Evolutionary conservation across 2,888 invertebrate species (phyloP).

Genomic region (Cosmorhoe ocellata): DNA sequence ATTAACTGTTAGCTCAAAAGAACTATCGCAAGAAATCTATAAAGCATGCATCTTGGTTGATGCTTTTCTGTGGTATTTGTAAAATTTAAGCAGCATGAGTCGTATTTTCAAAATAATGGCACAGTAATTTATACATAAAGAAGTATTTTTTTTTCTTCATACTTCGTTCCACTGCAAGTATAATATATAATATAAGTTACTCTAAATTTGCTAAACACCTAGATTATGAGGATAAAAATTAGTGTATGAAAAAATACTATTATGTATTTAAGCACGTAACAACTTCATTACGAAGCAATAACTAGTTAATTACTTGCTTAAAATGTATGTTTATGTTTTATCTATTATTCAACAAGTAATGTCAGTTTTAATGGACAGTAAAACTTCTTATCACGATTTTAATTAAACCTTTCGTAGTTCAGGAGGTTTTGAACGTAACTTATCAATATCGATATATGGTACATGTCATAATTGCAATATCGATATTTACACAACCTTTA

Average conservation of each 20-base stretch:
- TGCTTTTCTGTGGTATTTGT: too few relatives aligned
- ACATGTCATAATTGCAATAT: constrained; percentile 22
- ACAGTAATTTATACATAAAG: too few relatives aligned
- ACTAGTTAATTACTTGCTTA: constrained; percentile 28
- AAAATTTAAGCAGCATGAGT: too few relatives aligned
- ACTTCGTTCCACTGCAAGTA: too few relatives aligned
- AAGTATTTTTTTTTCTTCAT: too few relatives aligned
- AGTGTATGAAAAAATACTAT: background rate
- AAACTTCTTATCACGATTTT: constrained; percentile 29
- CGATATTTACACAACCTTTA: constrained; percentile 19
- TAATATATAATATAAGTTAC: too few relatives aligned
- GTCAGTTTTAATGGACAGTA: constrained; percentile 15
- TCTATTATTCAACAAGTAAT: constrained; percentile 22
- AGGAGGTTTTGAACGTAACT: constrained; percentile 16
- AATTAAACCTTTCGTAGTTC: constrained; percentile 29
- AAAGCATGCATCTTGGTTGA: too few relatives aligned
- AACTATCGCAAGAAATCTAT: too few relatives aligned
- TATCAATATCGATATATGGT: constrained; percentile 22
- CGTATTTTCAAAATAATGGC: too few relatives aligned
- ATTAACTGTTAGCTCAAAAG: too few relatives aligned
- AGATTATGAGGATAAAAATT: background rate
- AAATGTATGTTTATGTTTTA: constrained; percentile 36
- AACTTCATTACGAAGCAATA: constrained; percentile 39
- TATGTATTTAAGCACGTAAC: constrained; percentile 34
- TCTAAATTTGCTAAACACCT: background rate